Conservation (phyloP, 2,113 vertebrate species). For the Xiphorhynchus elegans region DNA sequence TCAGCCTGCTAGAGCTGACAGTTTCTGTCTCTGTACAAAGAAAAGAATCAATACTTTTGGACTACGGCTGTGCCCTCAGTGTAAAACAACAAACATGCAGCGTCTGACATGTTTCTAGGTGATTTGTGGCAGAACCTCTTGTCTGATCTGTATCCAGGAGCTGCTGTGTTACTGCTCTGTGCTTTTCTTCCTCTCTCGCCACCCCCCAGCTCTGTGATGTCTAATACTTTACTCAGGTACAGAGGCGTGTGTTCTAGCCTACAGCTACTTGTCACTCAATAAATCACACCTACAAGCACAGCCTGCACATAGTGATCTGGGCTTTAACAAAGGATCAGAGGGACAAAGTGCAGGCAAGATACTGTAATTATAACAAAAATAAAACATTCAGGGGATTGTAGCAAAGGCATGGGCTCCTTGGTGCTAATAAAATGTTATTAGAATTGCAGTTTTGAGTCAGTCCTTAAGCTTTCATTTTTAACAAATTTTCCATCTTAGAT, state of each 20-base stretch:
- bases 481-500: not conserved
- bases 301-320: slow-evolving; percentile 77
- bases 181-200: slow-evolving; percentile 58
- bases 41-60: slow-evolving; percentile 99
- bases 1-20: slow-evolving; percentile 95
- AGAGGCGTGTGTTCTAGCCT: slow-evolving; percentile 79
- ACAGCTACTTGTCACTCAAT: slow-evolving; percentile 87
- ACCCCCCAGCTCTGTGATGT: slow-evolving; percentile 79
- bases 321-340: slow-evolving; percentile 83
- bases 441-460: slow-evolving; percentile 29
- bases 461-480: slow-evolving; percentile 49
- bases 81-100: slow-evolving; percentile 96
- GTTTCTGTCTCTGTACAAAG: slow-evolving; percentile 97
- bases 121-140: slow-evolving; percentile 85
- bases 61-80: slow-evolving; percentile 97
- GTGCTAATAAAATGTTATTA: slow-evolving; percentile 62
- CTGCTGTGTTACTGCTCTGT: slow-evolving; percentile 79
- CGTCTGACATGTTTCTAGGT: slow-evolving; percentile 94
- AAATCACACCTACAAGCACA: slow-evolving; percentile 82
- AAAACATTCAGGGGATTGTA: slow-evolving; percentile 69
- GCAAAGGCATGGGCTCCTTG: slow-evolving; percentile 56
- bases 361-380: slow-evolving; percentile 83
- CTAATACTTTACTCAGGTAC: slow-evolving; percentile 84
- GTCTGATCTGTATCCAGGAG: slow-evolving; percentile 88
- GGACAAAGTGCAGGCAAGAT: slow-evolving; percentile 81